Evolutionary conservation across 2,888 invertebrate species (phyloP).

Genomic region (Poecilobothrus nobilitatus): DNA sequence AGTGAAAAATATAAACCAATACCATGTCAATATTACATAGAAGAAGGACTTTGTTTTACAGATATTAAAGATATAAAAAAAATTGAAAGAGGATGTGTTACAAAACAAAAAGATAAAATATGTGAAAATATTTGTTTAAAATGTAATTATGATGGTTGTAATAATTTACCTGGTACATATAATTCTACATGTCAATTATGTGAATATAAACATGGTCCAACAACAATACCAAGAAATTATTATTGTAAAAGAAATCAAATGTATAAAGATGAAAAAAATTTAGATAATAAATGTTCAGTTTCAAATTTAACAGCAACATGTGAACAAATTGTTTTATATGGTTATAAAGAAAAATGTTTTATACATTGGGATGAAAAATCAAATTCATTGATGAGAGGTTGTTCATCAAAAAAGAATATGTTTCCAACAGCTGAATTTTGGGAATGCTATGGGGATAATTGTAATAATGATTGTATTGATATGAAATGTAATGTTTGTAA

Average conservation of each 20-base stretch:
- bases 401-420: constrained; percentile 33
- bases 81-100: constrained; percentile 31
- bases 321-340: constrained; percentile 32
- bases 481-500: constrained; percentile 35
- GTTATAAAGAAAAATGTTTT: constrained; percentile 33
- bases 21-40: constrained; percentile 33
- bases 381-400: constrained; percentile 32
- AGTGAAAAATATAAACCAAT: constrained; percentile 23
- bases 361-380: constrained; percentile 31
- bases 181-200: constrained; percentile 30
- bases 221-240: constrained; percentile 27
- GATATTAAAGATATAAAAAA: constrained; percentile 30
- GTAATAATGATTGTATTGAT: constrained; percentile 30
- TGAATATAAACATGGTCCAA: constrained; percentile 25
- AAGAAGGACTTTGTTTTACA: constrained; percentile 33
- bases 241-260: constrained; percentile 25
- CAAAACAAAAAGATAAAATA: constrained; percentile 24
- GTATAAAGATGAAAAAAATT: background rate
- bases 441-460: constrained; percentile 33
- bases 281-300: constrained; percentile 24
- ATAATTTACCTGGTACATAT: constrained; percentile 28
- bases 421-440: constrained; percentile 30
- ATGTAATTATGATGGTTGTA: constrained; percentile 36
- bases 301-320: constrained; percentile 26
- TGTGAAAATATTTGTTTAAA: constrained; percentile 34